Percentiles rank a stretch among this genome's conserved stretches.
Conservation (phyloP, 2,888 invertebrate genomes). For the Tryphoninae sp. region DNA sequence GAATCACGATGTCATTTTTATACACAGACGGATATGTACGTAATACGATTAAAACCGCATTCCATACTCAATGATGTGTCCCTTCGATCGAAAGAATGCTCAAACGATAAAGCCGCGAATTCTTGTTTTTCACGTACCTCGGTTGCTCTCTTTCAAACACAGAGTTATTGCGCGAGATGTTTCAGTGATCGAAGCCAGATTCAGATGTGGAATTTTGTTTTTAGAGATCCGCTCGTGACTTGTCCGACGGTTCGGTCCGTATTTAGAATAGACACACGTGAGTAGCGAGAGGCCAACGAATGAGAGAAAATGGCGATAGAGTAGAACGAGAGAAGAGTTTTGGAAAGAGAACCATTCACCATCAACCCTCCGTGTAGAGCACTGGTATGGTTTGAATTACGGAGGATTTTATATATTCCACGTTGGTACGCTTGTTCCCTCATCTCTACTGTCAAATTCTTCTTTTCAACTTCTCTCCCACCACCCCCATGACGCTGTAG, state of each 20-base stretch:
- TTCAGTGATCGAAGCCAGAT: slow-evolving; percentile 70
- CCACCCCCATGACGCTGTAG: slow-evolving; percentile 46
- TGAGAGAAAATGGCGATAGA: slow-evolving; percentile 57
- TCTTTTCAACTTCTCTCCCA: slow-evolving; percentile 69
- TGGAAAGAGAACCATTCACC: slow-evolving; percentile 52
- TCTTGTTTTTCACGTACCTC: slow-evolving; percentile 4
- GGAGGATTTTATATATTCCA: slow-evolving; percentile 75
- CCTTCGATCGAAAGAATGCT: slow-evolving; percentile 6
- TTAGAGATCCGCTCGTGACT: slow-evolving; percentile 61
- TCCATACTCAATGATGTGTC: not conserved
- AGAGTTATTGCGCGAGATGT: slow-evolving; percentile 70
- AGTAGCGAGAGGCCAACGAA: slow-evolving; percentile 45
- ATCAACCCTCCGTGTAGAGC: slow-evolving; percentile 52
- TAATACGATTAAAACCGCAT: slow-evolving; percentile 18
- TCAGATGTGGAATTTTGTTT: slow-evolving; percentile 66
- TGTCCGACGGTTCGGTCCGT: slow-evolving; percentile 52
- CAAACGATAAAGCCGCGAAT: slow-evolving; percentile 23
- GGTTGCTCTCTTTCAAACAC: slow-evolving; percentile 48
- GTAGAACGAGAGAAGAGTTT: slow-evolving; percentile 50
- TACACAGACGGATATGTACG: not conserved
- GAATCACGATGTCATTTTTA: not conserved
- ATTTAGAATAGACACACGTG: not conserved
- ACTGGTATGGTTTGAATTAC: slow-evolving; percentile 61
- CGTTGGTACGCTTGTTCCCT: slow-evolving; percentile 74
- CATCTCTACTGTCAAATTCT: slow-evolving; percentile 68